Evolutionary conservation across 1,140 invertebrate species (phyloP), one percentile per base, ranked within the genome.

Genomic region (Samia ricini): DNA sequence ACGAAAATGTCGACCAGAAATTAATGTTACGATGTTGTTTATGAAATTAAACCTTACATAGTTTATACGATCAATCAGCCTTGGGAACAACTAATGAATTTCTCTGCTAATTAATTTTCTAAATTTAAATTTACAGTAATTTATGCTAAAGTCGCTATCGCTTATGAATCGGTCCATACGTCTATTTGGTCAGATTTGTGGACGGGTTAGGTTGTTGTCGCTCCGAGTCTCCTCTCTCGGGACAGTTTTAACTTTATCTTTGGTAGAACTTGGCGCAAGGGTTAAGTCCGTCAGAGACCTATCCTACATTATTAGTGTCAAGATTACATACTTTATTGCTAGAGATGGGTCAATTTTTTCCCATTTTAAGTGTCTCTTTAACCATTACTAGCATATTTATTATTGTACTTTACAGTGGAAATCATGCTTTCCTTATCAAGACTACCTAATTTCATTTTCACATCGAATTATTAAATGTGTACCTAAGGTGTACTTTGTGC

Each of bases 161-260:
- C 7, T 15, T 23, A n/a, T 23, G 24, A n/a, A n/a, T 55, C 2
- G 18, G 12, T 1, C 52, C 22, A 24, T 23, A 24, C 24, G 21
- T 6, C 22, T 24, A 55, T 55, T 22, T 24, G 22, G 15, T 23
- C 52, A 55, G 22, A 55, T 55, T 55, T 55, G 52, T 55, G 24
- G 22, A n/a, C 52, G 52, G 52, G 52, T 55, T n/a, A 55, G 52
- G 24, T 55, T 55, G 24, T 55, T 55, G 52, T 55, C 52, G 52
- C 24, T 55, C 20, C 22, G 20, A 12, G 33, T 42, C 33, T 7
- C 52, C 19, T 42, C 33, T 7, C 52, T 24, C 15, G 22, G 22
- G 52, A n/a, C 15, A 55, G 52, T 55, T 55, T 55, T 55, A 24
- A 55, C 22, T 55, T 52, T 55, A 55, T 55, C 52, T 21, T 21